phyloP scores from a whole-genome alignment of 2,888 invertebrate genomes.

The Marronus borbonicus region DNA sequence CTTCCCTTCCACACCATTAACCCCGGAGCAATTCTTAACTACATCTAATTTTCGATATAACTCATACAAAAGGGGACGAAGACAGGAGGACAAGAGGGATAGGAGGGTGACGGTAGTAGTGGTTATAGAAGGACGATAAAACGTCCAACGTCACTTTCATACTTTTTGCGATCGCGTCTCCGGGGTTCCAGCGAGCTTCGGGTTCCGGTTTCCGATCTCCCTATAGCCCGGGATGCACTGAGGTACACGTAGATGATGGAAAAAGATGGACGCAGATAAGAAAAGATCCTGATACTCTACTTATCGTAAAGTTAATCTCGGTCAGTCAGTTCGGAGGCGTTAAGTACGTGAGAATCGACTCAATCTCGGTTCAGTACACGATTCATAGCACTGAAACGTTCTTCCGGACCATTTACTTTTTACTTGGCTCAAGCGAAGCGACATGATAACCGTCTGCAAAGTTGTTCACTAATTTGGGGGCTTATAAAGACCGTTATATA shows the following conservation, averaged over 20 bases:
- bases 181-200: neutral
- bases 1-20: constrained; percentile 60
- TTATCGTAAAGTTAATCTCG: constrained; percentile 35
- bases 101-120: neutral
- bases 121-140: neutral
- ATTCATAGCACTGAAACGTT: neutral
- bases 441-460: constrained; percentile 10
- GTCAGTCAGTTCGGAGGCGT: constrained; percentile 26
- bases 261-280: constrained; percentile 15
- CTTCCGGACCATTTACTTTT: constrained; percentile 11
- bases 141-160: constrained; percentile 45
- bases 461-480: neutral
- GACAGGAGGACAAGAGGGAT: neutral
- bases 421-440: neutral
- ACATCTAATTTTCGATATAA: constrained; percentile 55
- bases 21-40: constrained; percentile 59
- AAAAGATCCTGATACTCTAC: constrained; percentile 17
- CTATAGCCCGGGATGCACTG: neutral
- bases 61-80: constrained; percentile 35
- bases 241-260: neutral
- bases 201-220: neutral
- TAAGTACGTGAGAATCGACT: constrained; percentile 14
- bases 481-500: neutral
- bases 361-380: neutral
- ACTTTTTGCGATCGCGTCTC: constrained; percentile 27